Evolutionary conservation across 2,797 vertebrate genomes (phyloP).

Genomic region (Liasis olivaceus): DNA sequence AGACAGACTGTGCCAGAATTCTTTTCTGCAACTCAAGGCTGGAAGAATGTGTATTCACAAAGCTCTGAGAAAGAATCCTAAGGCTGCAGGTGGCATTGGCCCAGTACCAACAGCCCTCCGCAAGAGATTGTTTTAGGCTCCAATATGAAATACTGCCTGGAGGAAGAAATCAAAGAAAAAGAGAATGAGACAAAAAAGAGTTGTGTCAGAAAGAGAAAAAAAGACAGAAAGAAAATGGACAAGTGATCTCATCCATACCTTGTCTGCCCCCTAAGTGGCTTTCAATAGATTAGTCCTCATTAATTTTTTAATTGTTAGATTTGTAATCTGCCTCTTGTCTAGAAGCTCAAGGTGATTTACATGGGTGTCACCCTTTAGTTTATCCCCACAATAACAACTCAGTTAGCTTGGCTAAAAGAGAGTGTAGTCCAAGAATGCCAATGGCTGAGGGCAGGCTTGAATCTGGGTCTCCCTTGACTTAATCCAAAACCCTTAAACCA

Average conservation of each 20-base stretch:
- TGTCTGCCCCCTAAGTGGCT: background rate
- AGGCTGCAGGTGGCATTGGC: background rate
- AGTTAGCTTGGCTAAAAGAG: no score
- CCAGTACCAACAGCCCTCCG: background rate
- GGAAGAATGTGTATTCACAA: background rate
- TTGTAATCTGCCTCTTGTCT: no score
- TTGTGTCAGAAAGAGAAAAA: background rate
- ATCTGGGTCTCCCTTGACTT: background rate
- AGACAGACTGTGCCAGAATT: background rate
- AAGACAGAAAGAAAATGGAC: background rate
- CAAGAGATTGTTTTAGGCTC: background rate
- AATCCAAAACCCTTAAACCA: background rate
- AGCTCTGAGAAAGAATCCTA: background rate
- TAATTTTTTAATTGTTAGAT: no score
- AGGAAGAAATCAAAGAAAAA: background rate
- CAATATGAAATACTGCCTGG: background rate
- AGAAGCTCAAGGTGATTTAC: no score
- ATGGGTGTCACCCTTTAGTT: no score
- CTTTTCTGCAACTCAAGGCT: background rate
- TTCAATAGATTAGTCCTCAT: no score
- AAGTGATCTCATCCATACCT: no score
- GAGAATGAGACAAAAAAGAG: no score
- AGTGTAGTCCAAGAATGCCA: background rate
- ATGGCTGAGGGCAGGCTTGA: background rate
- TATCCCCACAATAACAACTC: no score